Conservation (phyloP, 2,888 invertebrate genomes). For the Xestia ashworthii region DNA sequence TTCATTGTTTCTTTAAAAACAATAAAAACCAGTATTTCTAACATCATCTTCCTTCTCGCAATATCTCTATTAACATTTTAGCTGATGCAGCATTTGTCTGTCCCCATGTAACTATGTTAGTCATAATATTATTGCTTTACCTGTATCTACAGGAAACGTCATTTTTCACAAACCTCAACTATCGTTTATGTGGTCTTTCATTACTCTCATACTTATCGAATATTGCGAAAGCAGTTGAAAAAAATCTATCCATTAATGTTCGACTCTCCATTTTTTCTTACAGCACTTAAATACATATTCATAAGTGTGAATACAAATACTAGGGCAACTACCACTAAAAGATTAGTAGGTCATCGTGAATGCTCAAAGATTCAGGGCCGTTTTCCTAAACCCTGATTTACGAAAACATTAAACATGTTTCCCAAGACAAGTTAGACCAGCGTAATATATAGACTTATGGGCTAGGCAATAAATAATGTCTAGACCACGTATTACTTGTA, state of each 20-base stretch:
- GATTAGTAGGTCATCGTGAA: slow-evolving; percentile 31
- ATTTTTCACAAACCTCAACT: background rate
- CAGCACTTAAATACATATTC: background rate
- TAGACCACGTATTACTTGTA: slow-evolving; percentile 53
- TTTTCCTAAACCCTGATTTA: slow-evolving; percentile 44
- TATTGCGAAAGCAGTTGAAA: background rate
- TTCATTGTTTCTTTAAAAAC: too few species aligned
- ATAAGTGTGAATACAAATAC: slow-evolving; percentile 7
- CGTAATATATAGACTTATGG: slow-evolving; percentile 51
- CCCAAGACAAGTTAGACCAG: slow-evolving; percentile 24
- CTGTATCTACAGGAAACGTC: background rate
- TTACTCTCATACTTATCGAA: background rate
- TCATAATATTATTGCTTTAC: too few species aligned
- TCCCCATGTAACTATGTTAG: too few species aligned
- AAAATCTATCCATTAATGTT: background rate
- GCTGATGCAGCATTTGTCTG: background rate
- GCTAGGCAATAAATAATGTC: slow-evolving; percentile 53
- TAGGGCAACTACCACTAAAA: background rate
- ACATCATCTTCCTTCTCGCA: too few species aligned
- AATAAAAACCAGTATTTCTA: too few species aligned
- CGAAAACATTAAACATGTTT: slow-evolving; percentile 56
- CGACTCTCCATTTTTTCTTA: background rate
- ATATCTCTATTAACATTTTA: background rate
- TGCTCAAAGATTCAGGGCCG: slow-evolving; percentile 30
- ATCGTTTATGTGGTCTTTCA: background rate